Evolutionary conservation across 2,888 invertebrate species (phyloP).

Genomic region (Stramonita haemastoma): DNA sequence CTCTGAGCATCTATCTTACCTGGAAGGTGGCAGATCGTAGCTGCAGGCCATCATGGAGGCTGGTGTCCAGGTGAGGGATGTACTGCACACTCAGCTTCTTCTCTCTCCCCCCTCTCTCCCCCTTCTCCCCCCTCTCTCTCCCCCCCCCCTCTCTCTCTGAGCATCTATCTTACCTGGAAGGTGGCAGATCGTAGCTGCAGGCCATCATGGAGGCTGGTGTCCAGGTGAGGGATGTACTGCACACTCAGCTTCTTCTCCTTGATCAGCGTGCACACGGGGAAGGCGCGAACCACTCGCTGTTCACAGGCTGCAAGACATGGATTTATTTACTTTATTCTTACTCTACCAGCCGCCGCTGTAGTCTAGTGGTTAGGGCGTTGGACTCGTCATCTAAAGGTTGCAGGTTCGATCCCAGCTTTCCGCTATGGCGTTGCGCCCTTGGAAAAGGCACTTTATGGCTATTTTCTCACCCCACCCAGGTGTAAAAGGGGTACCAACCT

Average conservation of each 20-base stretch:
- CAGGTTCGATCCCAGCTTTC: too few species aligned
- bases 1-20: conserved; percentile 78
- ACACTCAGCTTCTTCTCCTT: conserved; percentile 87
- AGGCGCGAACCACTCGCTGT: conserved; percentile 92
- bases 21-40: conserved; percentile 95
- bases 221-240: conserved; percentile 91
- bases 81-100: conserved; percentile 92
- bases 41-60: conserved; percentile 94
- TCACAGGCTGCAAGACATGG: conserved; percentile 88
- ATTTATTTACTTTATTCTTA: too few species aligned
- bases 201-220: conserved; percentile 94
- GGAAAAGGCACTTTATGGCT: too few species aligned
- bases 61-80: conserved; percentile 92
- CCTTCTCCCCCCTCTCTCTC: too few species aligned
- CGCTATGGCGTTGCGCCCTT: too few species aligned
- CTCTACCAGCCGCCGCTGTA: too few species aligned
- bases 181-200: conserved; percentile 94
- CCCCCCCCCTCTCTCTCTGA: too few species aligned
- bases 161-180: conserved; percentile 81
- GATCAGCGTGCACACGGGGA: conserved; percentile 94
- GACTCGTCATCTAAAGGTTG: too few species aligned
- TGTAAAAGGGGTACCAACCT: too few species aligned
- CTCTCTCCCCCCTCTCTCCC: neutral
- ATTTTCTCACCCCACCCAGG: too few species aligned
- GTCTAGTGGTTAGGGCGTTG: too few species aligned